Evolutionary conservation across 1,140 invertebrate species (phyloP).

Genomic region (Dendroctonus ponderosae): DNA sequence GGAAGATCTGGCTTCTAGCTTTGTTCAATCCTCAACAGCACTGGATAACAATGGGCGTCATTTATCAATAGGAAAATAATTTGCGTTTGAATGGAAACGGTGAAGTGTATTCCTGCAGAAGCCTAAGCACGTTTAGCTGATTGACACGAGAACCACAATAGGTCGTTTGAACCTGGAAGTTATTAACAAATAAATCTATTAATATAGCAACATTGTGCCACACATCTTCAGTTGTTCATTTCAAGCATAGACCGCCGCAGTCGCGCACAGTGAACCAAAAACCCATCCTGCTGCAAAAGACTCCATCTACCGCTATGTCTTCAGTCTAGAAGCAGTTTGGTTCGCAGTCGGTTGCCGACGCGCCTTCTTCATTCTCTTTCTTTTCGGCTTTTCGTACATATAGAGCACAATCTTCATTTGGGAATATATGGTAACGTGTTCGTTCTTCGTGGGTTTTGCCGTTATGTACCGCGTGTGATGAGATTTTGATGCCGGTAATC

Average conservation of each 20-base stretch:
- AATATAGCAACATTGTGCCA: slow-evolving; percentile 24
- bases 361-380: slow-evolving; percentile 5
- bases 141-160: no score
- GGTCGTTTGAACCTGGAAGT: no score
- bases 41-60: no score
- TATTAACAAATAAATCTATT: slow-evolving; percentile 2
- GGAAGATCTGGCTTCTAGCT: no score
- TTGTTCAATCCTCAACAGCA: no score
- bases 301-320: slow-evolving; percentile 32
- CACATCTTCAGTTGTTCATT: slow-evolving; percentile 20
- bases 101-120: no score
- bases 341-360: slow-evolving; percentile 9
- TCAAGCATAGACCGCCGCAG: slow-evolving; percentile 20
- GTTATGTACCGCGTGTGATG: slow-evolving; percentile 35
- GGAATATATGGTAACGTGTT: slow-evolving; percentile 6
- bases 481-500: slow-evolving; percentile 30
- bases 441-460: slow-evolving; percentile 19
- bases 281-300: slow-evolving; percentile 28
- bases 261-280: slow-evolving; percentile 32
- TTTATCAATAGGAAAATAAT: no score
- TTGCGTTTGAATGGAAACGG: no score
- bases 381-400: slow-evolving; percentile 18
- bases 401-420: slow-evolving; percentile 18
- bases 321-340: slow-evolving; percentile 26
- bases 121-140: no score